phyloP scores from a whole-genome alignment of 2,888 invertebrate species.

The Lacanobia oleracea region DNA sequence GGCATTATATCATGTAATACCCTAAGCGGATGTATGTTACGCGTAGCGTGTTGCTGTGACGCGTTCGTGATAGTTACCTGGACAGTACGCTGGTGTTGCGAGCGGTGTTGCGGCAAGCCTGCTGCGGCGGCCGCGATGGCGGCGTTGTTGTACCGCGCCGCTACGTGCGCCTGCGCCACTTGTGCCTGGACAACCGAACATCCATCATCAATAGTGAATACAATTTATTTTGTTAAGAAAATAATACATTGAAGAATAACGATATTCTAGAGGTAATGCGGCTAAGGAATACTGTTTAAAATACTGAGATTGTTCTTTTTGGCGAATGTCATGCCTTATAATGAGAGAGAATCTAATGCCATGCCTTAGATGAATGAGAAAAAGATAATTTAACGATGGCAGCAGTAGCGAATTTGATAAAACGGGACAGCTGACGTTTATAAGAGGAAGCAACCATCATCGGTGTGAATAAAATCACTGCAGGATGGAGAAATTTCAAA shows the following conservation, averaged over 20 bases:
- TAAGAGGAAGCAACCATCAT: neutral
- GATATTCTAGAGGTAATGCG: neutral
- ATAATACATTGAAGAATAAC: no score
- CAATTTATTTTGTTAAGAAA: no score
- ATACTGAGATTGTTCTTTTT: no score
- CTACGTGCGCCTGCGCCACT: conserved; percentile 87
- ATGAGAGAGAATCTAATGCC: no score
- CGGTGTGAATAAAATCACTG: neutral
- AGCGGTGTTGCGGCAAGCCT: conserved; percentile 82
- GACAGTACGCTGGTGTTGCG: conserved; percentile 83
- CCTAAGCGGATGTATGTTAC: neutral
- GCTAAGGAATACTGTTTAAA: neutral
- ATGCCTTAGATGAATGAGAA: neutral
- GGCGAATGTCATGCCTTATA: neutral
- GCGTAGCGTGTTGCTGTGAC: conserved; percentile 20
- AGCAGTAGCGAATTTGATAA: no score
- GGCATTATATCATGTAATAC: neutral
- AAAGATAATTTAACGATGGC: neutral
- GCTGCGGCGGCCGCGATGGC: conserved; percentile 82
- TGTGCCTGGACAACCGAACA: conserved; percentile 77
- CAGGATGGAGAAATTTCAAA: no score
- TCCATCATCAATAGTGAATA: neutral
- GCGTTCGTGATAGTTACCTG: conserved; percentile 76
- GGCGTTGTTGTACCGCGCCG: conserved; percentile 86
- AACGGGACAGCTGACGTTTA: neutral